These are phyloP conservation scores for Oryzias dopingdopingensis DNA, from an alignment of 2,797 vertebrate species.

Conservation along the genomic window DNA sequence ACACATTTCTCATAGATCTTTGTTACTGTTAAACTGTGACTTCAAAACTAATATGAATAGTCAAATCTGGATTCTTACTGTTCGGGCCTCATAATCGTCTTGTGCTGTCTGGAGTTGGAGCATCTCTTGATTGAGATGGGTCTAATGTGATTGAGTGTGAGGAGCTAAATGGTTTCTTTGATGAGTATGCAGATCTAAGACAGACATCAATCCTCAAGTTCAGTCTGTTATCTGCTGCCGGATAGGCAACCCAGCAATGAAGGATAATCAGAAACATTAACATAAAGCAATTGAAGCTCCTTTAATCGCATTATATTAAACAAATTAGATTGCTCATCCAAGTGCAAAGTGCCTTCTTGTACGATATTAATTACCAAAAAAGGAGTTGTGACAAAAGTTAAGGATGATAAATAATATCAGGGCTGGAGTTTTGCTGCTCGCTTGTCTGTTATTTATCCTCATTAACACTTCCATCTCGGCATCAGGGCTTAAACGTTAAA, in stretches of 20 bases:
- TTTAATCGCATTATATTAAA: slow-evolving; percentile 81
- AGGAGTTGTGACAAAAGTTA: slow-evolving; percentile 78
- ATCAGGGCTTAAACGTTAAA: slow-evolving; percentile 67
- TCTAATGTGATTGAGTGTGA: slow-evolving; percentile 43
- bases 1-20: neutral
- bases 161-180: slow-evolving; percentile 56
- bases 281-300: slow-evolving; percentile 76
- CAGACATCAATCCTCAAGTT: slow-evolving; percentile 72
- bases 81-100: neutral
- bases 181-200: slow-evolving; percentile 62
- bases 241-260: slow-evolving; percentile 56
- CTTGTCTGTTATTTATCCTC: slow-evolving; percentile 81
- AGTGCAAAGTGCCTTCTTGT: slow-evolving; percentile 78
- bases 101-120: slow-evolving; percentile 2
- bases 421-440: slow-evolving; percentile 69
- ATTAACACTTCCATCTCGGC: slow-evolving; percentile 77
- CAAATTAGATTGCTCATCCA: slow-evolving; percentile 79
- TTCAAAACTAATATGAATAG: slow-evolving; percentile 17
- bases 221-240: slow-evolving; percentile 65
- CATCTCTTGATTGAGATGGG: slow-evolving; percentile 30
- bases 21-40: neutral
- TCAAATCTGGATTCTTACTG: slow-evolving; percentile 5
- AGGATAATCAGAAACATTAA: slow-evolving; percentile 73
- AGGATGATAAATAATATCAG: slow-evolving; percentile 80
- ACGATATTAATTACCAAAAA: slow-evolving; percentile 80